Base-by-base conservation (phyloP, 1,140 invertebrate species). In the Lordiphosa mommai region DNA sequence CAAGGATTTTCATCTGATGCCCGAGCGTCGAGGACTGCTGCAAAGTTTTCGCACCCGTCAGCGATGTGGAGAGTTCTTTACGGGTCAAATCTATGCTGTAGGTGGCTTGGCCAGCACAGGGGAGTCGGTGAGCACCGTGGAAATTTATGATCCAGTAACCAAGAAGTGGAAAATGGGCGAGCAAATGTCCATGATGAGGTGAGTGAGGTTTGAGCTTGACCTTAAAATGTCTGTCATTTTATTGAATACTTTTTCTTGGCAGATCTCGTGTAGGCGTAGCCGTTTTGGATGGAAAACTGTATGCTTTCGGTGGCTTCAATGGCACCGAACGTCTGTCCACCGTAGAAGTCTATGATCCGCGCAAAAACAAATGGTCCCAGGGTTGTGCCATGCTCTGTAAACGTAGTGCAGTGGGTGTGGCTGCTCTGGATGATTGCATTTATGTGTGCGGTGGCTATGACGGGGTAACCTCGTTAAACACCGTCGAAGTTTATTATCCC, bases 391-490 rank as follows among this genome's bases (percentile, higher is more conserved):
- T 97, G 96, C 92, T 94, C 61, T 95, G 93, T 82, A 96, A 95
- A 90, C 89, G 95, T 32, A 88, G 95, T 91, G 96, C 96, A 43
- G 92, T 96, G 5, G 96, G 95, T 17, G 95, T 95, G n/a, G 93
- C 95, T n/a, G 92, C 95, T 4, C 85, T 97, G 12, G 93, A 94
- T 77, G 93, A 94, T 79, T 91, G 92, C 63, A 90, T 97, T 37
- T 97, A 96, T 82, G 95, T 97, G 1, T 96, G 95, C 88, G 95
- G 95, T n/a, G 96, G 95, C 16, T 95, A 96, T 71, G 95, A 97
- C 89, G 96, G 96, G n/a, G 92, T 95, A 6, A 94, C 95, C 5
- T 96, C 95, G 3, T 89, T 97, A 2, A 95, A 95, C 86, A 95
- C 94, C 1, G 95, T 97, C 1, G 96, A 97, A 89, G 93, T 93